Conservation (phyloP, 92 coral and sea anemone species). For the Palythoa caribaeorum region DNA sequence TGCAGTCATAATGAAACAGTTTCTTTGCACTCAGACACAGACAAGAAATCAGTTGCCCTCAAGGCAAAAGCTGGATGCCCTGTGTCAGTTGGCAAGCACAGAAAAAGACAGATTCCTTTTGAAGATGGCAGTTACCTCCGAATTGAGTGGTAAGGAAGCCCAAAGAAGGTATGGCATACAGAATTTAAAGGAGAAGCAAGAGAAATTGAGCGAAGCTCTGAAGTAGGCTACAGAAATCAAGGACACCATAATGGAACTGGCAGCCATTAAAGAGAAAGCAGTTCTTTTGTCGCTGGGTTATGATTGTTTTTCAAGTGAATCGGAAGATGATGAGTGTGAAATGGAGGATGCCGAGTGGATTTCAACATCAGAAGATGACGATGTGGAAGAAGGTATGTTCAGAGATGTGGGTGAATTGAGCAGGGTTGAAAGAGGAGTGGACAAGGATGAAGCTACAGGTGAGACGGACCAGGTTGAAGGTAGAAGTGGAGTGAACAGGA, state of each 20-base stretch:
- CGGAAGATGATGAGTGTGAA: constrained; percentile 55
- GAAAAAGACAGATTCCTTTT: constrained; percentile 48
- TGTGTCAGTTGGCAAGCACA: constrained; percentile 57
- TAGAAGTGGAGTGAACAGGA: background rate
- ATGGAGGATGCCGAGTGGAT: constrained; percentile 51
- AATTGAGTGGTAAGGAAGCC: constrained; percentile 61
- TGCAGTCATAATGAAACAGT: constrained; percentile 56
- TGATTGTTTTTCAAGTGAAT: constrained; percentile 56
- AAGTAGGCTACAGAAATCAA: constrained; percentile 49
- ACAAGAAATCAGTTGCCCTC: constrained; percentile 47
- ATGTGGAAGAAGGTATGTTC: background rate
- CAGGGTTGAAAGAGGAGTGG: background rate
- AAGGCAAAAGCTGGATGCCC: constrained; percentile 46
- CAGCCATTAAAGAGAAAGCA: constrained; percentile 51
- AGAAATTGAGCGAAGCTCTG: constrained; percentile 33
- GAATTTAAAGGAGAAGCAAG: constrained; percentile 35
- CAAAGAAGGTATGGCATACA: constrained; percentile 59
- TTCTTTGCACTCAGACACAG: constrained; percentile 25
- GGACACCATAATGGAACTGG: constrained; percentile 46
- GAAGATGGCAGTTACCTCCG: constrained; percentile 45
- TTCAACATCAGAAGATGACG: constrained; percentile 49
- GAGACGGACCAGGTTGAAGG: background rate
- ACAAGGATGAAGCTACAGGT: constrained; percentile 3
- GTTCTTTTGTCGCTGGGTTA: constrained; percentile 41
- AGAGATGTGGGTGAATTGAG: background rate